A percentile compares a stretch with the other conserved stretches of the same genome.
These are phyloP conservation scores for Sebastes cheni DNA, from an alignment of 2,797 vertebrate genomes.

Conservation along the genomic window DNA sequence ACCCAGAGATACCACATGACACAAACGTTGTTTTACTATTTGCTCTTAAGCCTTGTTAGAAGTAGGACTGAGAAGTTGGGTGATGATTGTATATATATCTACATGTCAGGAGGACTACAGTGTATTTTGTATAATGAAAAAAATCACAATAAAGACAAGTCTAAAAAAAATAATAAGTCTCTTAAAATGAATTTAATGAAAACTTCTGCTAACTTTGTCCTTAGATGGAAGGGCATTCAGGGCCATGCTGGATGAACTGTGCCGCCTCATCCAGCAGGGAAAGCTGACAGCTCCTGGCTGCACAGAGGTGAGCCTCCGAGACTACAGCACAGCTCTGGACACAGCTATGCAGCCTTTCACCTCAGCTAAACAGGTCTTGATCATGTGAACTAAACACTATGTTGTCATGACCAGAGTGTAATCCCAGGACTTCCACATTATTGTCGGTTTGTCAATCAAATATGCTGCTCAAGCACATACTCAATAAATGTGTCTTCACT, in stretches of 20 bases:
- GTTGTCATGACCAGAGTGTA: background rate
- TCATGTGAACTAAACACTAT: slow-evolving; percentile 76
- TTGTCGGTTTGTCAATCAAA: background rate
- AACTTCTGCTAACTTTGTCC: background rate
- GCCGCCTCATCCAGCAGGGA: slow-evolving; percentile 83
- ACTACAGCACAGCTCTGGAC: slow-evolving; percentile 85
- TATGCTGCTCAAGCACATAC: background rate
- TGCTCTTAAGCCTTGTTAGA: too few relatives aligned
- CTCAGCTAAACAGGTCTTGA: slow-evolving; percentile 91
- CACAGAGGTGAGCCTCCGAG: slow-evolving; percentile 80
- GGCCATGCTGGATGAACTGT: slow-evolving; percentile 88
- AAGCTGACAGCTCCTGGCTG: slow-evolving; percentile 85
- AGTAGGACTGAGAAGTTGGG: too few relatives aligned
- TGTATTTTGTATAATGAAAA: too few relatives aligned
- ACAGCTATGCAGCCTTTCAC: slow-evolving; percentile 86
- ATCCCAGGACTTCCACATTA: background rate
- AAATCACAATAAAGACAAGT: too few relatives aligned
- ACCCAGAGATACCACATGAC: too few relatives aligned
- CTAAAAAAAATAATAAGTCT: background rate
- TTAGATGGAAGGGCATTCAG: slow-evolving; percentile 68
- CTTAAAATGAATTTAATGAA: background rate
- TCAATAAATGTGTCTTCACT: slow-evolving; percentile 39
- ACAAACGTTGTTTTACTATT: too few relatives aligned
- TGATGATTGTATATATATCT: too few relatives aligned
- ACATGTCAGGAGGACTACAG: too few relatives aligned